These are phyloP conservation scores for Ptychochromis oligacanthus DNA, from an alignment of 2,113 vertebrate genomes.

Conservation along the genomic window DNA sequence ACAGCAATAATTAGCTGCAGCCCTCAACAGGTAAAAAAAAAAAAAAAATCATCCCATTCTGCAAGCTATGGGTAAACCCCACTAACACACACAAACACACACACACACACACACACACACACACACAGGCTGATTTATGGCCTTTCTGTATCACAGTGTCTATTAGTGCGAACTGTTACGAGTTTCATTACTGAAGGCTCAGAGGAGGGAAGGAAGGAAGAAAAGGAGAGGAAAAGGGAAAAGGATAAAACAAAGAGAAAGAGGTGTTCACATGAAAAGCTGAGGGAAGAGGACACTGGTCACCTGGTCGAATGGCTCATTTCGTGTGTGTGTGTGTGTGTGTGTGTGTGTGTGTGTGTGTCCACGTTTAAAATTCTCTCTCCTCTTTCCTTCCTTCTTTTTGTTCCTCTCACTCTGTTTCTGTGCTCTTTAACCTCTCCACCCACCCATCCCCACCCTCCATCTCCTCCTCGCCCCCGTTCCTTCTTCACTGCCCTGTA, in stretches of 20 bases:
- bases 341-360: not conserved
- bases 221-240: too few relatives aligned
- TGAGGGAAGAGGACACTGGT: too few relatives aligned
- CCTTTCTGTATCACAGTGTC: too few relatives aligned
- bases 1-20: not conserved
- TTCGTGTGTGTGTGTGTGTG: not conserved
- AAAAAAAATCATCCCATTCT: not conserved
- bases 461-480: not conserved
- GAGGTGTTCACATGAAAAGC: too few relatives aligned
- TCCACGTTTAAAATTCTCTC: not conserved
- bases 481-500: not conserved
- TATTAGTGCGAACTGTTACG: too few relatives aligned
- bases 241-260: too few relatives aligned
- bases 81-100: slow-evolving; percentile 4
- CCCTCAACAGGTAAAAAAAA: not conserved
- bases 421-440: slow-evolving; percentile 11
- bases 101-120: not conserved
- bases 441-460: not conserved
- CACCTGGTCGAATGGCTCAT: too few relatives aligned
- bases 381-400: not conserved
- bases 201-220: too few relatives aligned
- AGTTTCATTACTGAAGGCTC: too few relatives aligned
- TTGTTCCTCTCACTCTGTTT: not conserved
- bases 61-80: slow-evolving; percentile 8
- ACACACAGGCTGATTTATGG: too few relatives aligned